A percentile compares a stretch with the other conserved stretches of the same genome.
Evolutionary conservation across 2,888 invertebrate genomes (phyloP).

Genomic region (Drosophila subquinaria): DNA sequence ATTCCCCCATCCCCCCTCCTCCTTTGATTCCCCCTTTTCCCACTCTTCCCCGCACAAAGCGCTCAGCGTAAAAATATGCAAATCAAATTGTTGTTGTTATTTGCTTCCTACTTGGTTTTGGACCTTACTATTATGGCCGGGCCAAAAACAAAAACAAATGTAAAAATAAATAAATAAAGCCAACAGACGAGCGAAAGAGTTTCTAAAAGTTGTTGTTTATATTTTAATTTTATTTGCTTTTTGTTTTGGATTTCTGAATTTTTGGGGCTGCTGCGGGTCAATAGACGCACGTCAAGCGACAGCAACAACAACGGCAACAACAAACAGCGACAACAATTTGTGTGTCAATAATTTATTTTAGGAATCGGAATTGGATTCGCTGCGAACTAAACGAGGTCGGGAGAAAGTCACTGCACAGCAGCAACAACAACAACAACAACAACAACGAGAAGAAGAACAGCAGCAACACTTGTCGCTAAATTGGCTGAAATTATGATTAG

Average conservation of each 20-base stretch:
- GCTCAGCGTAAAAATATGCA: constrained; percentile 54
- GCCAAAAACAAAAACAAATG: constrained; percentile 34
- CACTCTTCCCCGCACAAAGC: not conserved
- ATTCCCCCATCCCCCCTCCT: not conserved
- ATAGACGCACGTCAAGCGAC: constrained; percentile 62
- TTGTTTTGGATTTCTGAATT: constrained; percentile 19
- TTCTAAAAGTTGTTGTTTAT: constrained; percentile 61
- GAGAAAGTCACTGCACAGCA: constrained; percentile 70
- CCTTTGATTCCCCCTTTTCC: not conserved
- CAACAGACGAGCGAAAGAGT: constrained; percentile 42
- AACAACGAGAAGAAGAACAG: constrained; percentile 8
- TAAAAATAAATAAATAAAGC: not conserved
- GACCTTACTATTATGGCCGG: constrained; percentile 60
- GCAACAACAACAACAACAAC: constrained; percentile 32
- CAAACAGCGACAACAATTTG: constrained; percentile 52
- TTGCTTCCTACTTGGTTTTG: constrained; percentile 50
- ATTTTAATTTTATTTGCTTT: not conserved
- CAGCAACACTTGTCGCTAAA: constrained; percentile 70
- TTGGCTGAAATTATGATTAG: constrained; percentile 74
- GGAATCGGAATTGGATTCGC: constrained; percentile 70
- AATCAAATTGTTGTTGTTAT: constrained; percentile 43
- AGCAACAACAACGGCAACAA: constrained; percentile 13
- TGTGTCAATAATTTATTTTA: constrained; percentile 76
- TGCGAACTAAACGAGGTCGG: constrained; percentile 75
- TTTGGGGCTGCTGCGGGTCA: constrained; percentile 61